Evolutionary conservation across 2,888 invertebrate genomes (phyloP), one percentile per base, ranked within the genome.

Genomic region (Rotaria sp.): DNA sequence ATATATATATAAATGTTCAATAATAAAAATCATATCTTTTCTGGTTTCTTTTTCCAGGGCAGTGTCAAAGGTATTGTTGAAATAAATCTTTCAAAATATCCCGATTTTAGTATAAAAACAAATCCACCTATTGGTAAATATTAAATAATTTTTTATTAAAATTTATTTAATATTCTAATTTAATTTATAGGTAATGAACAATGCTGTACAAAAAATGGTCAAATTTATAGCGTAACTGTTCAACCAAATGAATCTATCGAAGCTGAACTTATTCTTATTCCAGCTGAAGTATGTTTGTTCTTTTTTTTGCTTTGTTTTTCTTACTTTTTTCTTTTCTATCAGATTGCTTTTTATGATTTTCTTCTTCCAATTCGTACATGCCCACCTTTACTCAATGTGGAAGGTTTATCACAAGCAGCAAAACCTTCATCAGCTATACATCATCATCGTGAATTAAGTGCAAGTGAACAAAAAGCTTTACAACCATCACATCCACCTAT

Each of bases 221-320:
- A 80, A n/a, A 89, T 90, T 88, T 90, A 88, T 87, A 88, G 89
- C 10, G 89, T 91, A 11, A 89, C 90, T 18, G 88, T 91, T 87
- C 89, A 89, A 52, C 89, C 89, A 57, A 88, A 89, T 84, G 90
- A 91, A 86, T 88, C 88, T 41, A 88, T 91, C 26, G 88, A 89
- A 84, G 90, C 90, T 52, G 89, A 90, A 87, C 88, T 91, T n/a
- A 88, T 89, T 55, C 91, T 91, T 87, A 89, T 88, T 87, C 91
- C 91, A 85, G 89, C 89, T 30, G 90, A 91, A 89, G 91, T 90
- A 15, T 80, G 67, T 67, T 59, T 59, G 2, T 30, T 59, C 15
- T n/a, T 4, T 59, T 30, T 24, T 52, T 52, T 52, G 24, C 21
- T 52, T 4, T 24, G 2, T 52, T 7, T 21, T 24, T 24, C 8